Evolutionary conservation across 1,140 invertebrate genomes (phyloP).

Genomic region (Colletes gigas): DNA sequence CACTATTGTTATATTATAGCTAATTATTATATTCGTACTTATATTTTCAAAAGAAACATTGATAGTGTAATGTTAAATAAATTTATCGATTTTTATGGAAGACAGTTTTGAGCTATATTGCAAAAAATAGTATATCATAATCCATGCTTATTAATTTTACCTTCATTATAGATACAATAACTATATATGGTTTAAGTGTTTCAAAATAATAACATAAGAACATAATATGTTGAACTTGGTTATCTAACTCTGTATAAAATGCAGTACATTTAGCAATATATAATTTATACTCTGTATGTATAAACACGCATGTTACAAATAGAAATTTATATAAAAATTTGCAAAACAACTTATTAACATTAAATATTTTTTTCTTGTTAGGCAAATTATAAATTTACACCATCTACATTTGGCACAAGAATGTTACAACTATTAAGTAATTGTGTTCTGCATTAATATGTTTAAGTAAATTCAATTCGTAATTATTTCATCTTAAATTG

Average conservation of each 20-base stretch:
- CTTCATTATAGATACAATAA: neutral
- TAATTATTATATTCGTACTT: neutral
- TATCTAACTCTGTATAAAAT: neutral
- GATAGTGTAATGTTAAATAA: slow-evolving; percentile 3
- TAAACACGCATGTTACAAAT: neutral
- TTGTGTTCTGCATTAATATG: slow-evolving; percentile 3
- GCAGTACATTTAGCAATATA: neutral
- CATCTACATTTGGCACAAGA: slow-evolving; percentile 52
- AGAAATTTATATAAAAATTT: neutral
- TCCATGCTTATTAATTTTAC: neutral
- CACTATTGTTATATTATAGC: neutral
- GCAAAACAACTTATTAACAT: neutral
- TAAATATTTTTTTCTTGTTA: neutral
- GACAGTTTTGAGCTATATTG: slow-evolving; percentile 25
- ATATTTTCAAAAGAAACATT: slow-evolving; percentile 16
- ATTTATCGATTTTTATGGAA: slow-evolving; percentile 23
- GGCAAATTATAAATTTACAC: slow-evolving; percentile 39
- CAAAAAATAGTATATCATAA: neutral
- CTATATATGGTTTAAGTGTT: neutral
- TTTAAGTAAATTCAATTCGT: slow-evolving; percentile 9
- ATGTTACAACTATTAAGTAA: slow-evolving; percentile 36
- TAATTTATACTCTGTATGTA: neutral
- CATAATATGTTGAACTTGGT: neutral
- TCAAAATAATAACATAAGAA: neutral
- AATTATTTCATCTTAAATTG: slow-evolving; percentile 4